Evolutionary conservation across 2,888 invertebrate species (phyloP), one percentile per base, ranked within the genome.

Genomic region (Exephanes ischioxanthus): DNA sequence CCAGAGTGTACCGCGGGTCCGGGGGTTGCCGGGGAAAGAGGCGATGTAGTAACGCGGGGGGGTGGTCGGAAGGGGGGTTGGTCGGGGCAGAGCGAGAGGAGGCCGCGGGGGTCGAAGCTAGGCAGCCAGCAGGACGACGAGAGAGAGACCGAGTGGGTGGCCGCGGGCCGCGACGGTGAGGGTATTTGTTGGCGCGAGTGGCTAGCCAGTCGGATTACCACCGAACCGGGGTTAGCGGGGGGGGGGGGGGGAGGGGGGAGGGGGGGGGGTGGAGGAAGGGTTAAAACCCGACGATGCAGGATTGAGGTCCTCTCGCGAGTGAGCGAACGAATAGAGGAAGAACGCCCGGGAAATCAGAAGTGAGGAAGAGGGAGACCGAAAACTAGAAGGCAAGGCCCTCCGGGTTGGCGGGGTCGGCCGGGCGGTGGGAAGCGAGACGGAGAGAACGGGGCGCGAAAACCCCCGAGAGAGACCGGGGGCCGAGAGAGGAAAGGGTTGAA

Each of bases 191-290:
- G 93, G 94, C 93, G 93, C 92, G 93, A 93, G 93, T 92, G 93
- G 94, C 93, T 93, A 93, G 93, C 93, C 94, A 93, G 93, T 93
- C 93, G 93, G 94, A 94, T 93, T 94, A 94, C 93, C 93, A 92
- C 93, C 90, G 91, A 67, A 78, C 80, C 67, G 81, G 72, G 79
- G 79, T 79, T 30, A 16, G 89, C 88, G 90, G 89, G 85, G 89
- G 87, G 89, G 85, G 81, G 89, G 87, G 89, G 90, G 88, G 77
- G 76, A 41, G 78, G 41, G n/a, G n/a, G n/a, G n/a, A n/a, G n/a
- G 90, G 89, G 85, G 89, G 87, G 45, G 79, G 77, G 33, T 9
- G 84, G 68, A 71, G 77, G 70, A 77, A 78, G 72, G 86, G 68
- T 66, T 53, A 77, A 33, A 71, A 67, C 37, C 71, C n/a, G 75